Evolutionary conservation across 2,113 vertebrate genomes (phyloP).

Genomic region (Varanus salvator): DNA sequence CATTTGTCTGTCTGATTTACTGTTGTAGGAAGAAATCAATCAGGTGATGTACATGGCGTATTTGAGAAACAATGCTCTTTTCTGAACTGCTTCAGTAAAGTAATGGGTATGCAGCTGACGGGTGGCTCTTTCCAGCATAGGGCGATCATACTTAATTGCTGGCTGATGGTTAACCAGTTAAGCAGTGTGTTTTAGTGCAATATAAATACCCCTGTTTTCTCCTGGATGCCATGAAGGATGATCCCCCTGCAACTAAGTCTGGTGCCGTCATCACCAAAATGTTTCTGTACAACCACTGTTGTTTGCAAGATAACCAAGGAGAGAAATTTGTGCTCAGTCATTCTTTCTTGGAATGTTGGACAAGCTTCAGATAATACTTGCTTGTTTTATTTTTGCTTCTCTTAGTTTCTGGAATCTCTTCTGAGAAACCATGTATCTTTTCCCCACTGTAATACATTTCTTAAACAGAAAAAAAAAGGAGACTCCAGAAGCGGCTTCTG

Average conservation of each 20-base stretch:
- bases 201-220: not conserved
- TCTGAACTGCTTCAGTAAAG: not conserved
- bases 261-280: not conserved
- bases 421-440: conserved; percentile 21
- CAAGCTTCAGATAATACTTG: not conserved
- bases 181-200: not conserved
- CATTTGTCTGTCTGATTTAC: too few species aligned
- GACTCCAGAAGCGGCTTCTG: not conserved
- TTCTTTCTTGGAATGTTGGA: conserved; percentile 14
- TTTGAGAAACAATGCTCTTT: not conserved
- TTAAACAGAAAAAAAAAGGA: too few species aligned
- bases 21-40: not conserved
- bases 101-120: not conserved
- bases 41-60: not conserved
- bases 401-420: conserved; percentile 3
- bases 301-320: not conserved
- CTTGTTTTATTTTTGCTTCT: not conserved
- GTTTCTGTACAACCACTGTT: not conserved
- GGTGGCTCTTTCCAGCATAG: not conserved
- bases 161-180: not conserved
- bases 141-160: not conserved
- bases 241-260: conserved; percentile 30
- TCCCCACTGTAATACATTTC: conserved; percentile 13
- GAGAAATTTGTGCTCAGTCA: not conserved
- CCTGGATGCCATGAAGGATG: not conserved